These are phyloP conservation scores for Rhopalosiphum maidis DNA, from an alignment of 1,140 invertebrate species.

Conservation along the genomic window DNA sequence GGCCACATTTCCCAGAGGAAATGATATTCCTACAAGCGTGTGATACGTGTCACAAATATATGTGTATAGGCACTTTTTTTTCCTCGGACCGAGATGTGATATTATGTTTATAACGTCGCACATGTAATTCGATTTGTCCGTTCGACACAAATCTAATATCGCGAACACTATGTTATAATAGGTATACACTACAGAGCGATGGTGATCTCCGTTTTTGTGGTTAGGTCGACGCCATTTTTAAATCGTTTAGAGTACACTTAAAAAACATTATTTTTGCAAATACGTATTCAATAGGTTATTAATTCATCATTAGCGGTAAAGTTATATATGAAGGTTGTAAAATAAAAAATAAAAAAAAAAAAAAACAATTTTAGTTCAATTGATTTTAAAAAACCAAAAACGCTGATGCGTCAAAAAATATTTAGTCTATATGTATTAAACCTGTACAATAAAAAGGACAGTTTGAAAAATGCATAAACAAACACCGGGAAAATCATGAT, in stretches of 20 bases:
- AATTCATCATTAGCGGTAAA: no score
- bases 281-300: neutral
- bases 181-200: neutral
- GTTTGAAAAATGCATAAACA: no score
- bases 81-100: neutral
- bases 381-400: no score
- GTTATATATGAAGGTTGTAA: no score
- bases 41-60: neutral
- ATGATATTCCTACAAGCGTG: neutral
- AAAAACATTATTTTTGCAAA: neutral
- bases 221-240: neutral
- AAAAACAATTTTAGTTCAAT: no score
- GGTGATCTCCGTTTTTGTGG: neutral
- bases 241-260: neutral
- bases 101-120: neutral
- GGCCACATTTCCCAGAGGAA: neutral
- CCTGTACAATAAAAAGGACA: no score
- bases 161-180: neutral
- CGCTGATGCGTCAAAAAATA: no score
- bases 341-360: no score
- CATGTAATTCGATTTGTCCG: neutral
- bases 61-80: neutral
- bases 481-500: no score
- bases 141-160: neutral
- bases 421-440: no score